Evolutionary conservation across 2,797 vertebrate species (phyloP).

Genomic region (Hippocampus kuda): DNA sequence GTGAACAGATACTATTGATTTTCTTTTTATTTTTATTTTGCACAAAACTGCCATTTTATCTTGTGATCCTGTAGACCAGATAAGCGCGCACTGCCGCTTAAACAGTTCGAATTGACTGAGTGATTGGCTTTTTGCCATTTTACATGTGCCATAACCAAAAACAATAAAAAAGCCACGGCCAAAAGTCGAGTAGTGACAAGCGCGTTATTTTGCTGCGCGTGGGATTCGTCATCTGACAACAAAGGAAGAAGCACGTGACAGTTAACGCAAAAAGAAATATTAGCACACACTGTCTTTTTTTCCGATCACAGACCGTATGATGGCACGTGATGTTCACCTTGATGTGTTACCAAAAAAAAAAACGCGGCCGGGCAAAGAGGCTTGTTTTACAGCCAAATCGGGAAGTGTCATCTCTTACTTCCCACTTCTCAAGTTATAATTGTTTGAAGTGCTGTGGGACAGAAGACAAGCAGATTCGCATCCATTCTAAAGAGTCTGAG

Average conservation of each 20-base stretch:
- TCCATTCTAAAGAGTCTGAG: no score
- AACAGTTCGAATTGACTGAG: neutral
- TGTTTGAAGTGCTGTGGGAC: no score
- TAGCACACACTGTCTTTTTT: neutral
- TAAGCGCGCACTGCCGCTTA: conserved; percentile 5
- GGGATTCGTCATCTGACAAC: neutral
- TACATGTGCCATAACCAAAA: conserved; percentile 21
- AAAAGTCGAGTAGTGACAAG: neutral
- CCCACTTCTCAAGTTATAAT: no score
- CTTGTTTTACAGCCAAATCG: neutral
- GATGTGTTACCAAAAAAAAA: neutral
- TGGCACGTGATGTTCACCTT: neutral
- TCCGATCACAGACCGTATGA: neutral
- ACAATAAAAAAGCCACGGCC: conserved; percentile 29
- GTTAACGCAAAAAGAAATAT: no score
- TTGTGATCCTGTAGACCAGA: conserved; percentile 15
- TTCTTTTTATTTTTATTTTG: conserved; percentile 18
- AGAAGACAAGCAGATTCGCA: no score
- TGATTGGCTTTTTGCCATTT: conserved; percentile 30
- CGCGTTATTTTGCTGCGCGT: neutral
- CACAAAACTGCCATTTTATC: conserved; percentile 52
- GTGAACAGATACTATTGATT: conserved; percentile 25
- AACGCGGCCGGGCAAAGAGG: neutral
- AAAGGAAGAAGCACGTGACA: neutral
- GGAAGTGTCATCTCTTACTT: no score